phyloP scores from a whole-genome alignment of 2,888 invertebrate species.

The Drosophila mimetica region DNA sequence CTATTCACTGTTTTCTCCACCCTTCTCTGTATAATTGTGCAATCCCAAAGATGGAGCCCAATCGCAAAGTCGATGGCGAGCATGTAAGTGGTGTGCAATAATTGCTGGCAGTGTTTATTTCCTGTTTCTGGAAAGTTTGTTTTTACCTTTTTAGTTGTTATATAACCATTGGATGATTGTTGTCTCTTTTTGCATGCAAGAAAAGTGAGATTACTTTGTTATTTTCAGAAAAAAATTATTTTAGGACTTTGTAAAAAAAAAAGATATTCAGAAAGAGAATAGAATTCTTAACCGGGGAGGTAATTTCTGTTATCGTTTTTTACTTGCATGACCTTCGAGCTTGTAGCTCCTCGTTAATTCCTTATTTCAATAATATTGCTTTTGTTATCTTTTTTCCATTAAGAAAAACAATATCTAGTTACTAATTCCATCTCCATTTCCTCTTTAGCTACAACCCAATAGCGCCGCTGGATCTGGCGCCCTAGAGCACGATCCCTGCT shows the following conservation, averaged over 20 bases:
- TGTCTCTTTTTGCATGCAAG: too few relatives aligned
- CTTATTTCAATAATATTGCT: background rate
- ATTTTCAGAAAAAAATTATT: too few relatives aligned
- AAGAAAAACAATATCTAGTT: background rate
- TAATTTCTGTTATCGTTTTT: too few relatives aligned
- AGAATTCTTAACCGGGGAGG: too few relatives aligned
- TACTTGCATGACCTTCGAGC: background rate
- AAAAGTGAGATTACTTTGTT: too few relatives aligned
- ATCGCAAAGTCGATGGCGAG: constrained; percentile 92
- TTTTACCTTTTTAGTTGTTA: background rate
- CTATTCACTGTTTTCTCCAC: constrained; percentile 15
- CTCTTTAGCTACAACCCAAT: constrained; percentile 93
- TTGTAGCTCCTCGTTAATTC: background rate
- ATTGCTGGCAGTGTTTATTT: background rate
- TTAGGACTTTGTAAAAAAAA: too few relatives aligned
- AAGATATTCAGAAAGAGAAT: too few relatives aligned
- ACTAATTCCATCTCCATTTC: background rate
- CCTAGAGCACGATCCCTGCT: constrained; percentile 97
- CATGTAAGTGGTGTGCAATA: constrained; percentile 88
- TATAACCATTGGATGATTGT: too few relatives aligned
- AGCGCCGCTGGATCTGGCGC: constrained; percentile 98
- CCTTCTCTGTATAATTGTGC: constrained; percentile 26
- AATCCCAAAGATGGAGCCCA: constrained; percentile 90
- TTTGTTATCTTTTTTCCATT: background rate
- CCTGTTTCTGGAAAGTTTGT: background rate